Evolutionary conservation across 2,888 invertebrate genomes (phyloP).

Genomic region (Mactromeris polynyma): DNA sequence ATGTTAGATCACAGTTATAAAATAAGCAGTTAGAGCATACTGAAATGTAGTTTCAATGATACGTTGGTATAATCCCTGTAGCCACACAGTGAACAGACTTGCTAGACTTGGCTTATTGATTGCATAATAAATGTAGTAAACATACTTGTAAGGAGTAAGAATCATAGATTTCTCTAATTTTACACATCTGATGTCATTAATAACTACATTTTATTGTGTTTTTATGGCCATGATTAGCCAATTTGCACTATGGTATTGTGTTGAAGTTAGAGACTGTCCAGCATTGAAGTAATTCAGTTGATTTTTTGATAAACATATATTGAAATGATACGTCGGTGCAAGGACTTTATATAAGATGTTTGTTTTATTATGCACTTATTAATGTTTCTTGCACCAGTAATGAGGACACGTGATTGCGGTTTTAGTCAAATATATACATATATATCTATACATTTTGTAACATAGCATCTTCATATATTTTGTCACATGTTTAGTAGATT

Average conservation of each 20-base stretch:
- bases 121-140: neutral
- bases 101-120: neutral
- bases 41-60: neutral
- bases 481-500: constrained; percentile 26
- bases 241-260: neutral
- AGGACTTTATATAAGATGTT: neutral
- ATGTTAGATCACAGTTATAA: neutral
- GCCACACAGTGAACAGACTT: neutral
- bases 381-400: constrained; percentile 14
- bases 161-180: neutral
- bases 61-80: neutral
- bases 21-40: neutral
- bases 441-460: constrained; percentile 10
- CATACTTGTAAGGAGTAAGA: neutral
- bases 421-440: constrained; percentile 21
- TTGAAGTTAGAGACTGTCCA: neutral
- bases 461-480: constrained; percentile 8
- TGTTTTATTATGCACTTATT: constrained; percentile 17
- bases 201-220: neutral
- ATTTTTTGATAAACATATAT: neutral
- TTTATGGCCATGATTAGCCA: neutral
- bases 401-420: constrained; percentile 11
- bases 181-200: neutral
- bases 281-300: neutral
- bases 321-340: neutral